These are phyloP conservation scores for Sebastes glaucus DNA, from an alignment of 2,797 vertebrate genomes.

Conservation along the genomic window DNA sequence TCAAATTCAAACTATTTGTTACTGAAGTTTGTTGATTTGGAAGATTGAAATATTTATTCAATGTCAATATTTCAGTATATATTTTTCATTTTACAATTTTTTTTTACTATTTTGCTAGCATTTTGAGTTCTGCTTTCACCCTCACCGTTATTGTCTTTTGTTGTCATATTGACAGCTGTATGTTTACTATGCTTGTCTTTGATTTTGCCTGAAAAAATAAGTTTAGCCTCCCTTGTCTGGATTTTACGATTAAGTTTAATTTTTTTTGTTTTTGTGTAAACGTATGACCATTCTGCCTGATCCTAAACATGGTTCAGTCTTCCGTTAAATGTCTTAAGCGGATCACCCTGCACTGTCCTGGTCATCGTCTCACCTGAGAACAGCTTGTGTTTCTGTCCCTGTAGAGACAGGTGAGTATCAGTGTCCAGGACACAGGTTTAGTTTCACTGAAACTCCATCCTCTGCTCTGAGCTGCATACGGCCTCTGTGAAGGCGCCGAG, in stretches of 20 bases:
- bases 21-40: neutral
- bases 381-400: conserved; percentile 19
- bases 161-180: neutral
- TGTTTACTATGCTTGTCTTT: neutral
- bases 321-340: neutral
- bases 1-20: neutral
- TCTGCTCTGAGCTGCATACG: neutral
- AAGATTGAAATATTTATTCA: neutral
- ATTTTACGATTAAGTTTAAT: no score
- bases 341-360: neutral
- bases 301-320: neutral
- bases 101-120: neutral
- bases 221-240: no score
- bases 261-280: neutral
- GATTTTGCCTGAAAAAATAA: neutral
- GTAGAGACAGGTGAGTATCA: conserved; percentile 38
- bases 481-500: neutral
- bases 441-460: conserved; percentile 59
- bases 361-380: conserved; percentile 2
- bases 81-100: neutral
- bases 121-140: neutral
- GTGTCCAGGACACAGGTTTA: conserved; percentile 19
- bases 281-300: neutral
- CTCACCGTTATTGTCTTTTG: neutral
- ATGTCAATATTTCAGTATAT: neutral